Base-by-base conservation (phyloP, 1,140 invertebrate genomes). In the Caligus rogercresseyi region DNA sequence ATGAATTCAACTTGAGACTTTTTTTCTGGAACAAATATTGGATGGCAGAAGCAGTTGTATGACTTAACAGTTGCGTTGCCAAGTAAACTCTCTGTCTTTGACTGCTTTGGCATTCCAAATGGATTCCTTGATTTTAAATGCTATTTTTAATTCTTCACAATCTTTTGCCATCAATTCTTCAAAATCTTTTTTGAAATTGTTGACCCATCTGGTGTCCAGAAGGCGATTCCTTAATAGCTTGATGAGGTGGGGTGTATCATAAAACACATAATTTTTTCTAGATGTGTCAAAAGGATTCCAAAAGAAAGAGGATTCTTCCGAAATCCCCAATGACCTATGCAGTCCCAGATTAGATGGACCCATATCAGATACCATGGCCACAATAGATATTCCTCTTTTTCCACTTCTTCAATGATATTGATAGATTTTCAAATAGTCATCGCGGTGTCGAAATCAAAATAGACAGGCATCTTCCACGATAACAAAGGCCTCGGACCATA, bases 221-320 rank as follows among this genome's bases (percentile, higher is more conserved):
- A 68, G 15, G 51, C 67, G 63, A 53, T 69, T 65, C 52, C 67
- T 52, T 2, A 69, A 25, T 52, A 62, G 19, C 31, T 69, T 68
- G 4, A 69, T n/a, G 2, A 65, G 23, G 63, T 69, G 67, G 21
- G 66, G 63, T 18, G 57, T 21, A 55, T 69, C 68, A 25, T 31
- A 54, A 55, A 69, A 67, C 15, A 64, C 55, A 15, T 52, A 65
- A n/a, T 68, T 31, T 11, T 68, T 56, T 52, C 23, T 4, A 13
- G 14, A 43, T 18, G 19, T 52, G 25, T 64, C 54, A 19, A n/a
- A 16, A 1, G 67, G 64, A 64, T 68, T 65, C 1, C 1, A 7
- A 62, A 67, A 64, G 24, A 11, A 59, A 20, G 43, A 15, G 16
- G 54, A 55, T 1, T 1, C 26, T 1, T n/a, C 3, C 14, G 21